phyloP scores from a whole-genome alignment of 2,113 vertebrate species.

The Craseonycteris thonglongyai region DNA sequence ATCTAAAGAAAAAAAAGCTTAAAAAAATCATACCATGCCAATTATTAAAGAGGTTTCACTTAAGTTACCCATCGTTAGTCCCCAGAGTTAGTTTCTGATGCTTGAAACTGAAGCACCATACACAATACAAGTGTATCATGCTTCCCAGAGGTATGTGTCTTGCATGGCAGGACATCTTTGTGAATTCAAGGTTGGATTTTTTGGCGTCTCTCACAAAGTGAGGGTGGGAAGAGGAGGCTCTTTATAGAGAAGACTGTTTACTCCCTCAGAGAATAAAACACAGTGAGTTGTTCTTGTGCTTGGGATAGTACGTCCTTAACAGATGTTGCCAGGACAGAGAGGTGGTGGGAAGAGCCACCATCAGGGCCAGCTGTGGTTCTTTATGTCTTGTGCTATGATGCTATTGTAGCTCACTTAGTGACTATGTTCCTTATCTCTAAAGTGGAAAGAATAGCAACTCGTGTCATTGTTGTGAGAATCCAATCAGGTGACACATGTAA shows the following conservation, averaged over 20 bases:
- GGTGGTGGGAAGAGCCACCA: background rate
- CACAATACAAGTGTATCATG: too few relatives aligned
- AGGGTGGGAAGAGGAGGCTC: background rate
- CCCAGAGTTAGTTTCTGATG: background rate
- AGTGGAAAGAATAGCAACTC: background rate
- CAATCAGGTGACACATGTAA: background rate
- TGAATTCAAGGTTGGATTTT: background rate
- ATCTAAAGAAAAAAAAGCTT: background rate
- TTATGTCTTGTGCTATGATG: background rate
- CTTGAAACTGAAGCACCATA: background rate
- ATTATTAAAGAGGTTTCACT: background rate
- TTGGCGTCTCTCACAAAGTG: background rate
- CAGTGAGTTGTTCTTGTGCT: background rate
- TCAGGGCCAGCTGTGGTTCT: background rate
- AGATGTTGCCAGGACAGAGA: background rate
- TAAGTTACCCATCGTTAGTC: background rate
- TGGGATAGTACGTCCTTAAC: rapidly evolving
- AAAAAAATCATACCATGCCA: background rate
- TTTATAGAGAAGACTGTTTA: background rate
- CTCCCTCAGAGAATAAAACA: background rate
- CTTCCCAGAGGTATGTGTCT: background rate
- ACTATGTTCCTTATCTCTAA: background rate
- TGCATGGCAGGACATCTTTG: background rate
- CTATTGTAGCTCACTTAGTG: background rate
- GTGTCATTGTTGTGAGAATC: background rate